These are phyloP conservation scores for Lordiphosa stackelbergi DNA, from an alignment of 1,140 invertebrate genomes.

Conservation along the genomic window DNA sequence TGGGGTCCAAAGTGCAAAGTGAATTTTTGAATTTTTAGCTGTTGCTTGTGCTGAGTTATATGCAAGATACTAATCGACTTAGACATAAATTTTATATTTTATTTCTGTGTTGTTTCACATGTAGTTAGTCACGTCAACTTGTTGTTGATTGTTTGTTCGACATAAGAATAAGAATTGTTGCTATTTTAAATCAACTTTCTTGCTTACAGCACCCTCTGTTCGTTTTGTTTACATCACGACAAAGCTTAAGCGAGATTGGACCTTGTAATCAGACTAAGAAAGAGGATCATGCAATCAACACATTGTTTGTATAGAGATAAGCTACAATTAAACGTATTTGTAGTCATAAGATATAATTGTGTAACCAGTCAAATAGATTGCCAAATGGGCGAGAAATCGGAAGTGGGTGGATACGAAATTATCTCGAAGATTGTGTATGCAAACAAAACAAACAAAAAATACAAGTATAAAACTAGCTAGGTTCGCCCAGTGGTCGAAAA, in stretches of 20 bases:
- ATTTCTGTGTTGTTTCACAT: conserved; percentile 25
- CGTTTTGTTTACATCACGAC: conserved; percentile 28
- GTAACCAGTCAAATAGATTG: conserved; percentile 6
- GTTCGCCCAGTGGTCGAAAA: too few species aligned
- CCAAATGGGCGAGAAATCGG: conserved; percentile 4
- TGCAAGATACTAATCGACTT: conserved; percentile 4
- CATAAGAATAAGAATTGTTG: conserved; percentile 35
- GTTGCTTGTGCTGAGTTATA: conserved; percentile 14
- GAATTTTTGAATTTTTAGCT: conserved; percentile 4
- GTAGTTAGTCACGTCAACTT: conserved; percentile 50
- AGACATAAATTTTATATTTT: conserved; percentile 6
- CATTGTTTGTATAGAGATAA: conserved; percentile 26
- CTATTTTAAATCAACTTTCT: conserved; percentile 2
- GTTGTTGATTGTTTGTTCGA: conserved; percentile 7
- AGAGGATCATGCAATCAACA: conserved; percentile 2
- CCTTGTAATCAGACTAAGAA: conserved; percentile 23
- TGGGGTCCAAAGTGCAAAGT: conserved; percentile 47
- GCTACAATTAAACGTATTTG: conserved; percentile 1
- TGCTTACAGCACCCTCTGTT: conserved; percentile 7
- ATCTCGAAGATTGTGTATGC: too few species aligned
- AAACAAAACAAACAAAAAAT: too few species aligned
- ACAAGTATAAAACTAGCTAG: too few species aligned
- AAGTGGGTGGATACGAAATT: background rate
- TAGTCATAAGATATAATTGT: conserved; percentile 7
- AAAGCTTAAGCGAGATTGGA: background rate